Base-by-base conservation (phyloP, 1,140 invertebrate genomes). In the Drosophila arizonae region DNA sequence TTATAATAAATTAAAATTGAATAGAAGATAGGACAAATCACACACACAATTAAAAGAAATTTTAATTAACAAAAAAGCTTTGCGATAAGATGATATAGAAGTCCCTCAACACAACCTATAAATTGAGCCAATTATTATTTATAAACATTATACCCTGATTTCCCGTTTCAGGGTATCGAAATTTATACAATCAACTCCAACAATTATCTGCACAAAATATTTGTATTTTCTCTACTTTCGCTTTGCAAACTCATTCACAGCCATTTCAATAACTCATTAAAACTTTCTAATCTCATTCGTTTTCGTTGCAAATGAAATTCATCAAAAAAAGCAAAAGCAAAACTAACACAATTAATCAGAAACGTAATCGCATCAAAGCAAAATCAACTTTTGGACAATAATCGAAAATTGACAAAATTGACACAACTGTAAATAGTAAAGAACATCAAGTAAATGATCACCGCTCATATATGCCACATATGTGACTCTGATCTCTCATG, bases 201-300 rank as follows among this genome's bases (percentile, higher is more conserved):
- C 28, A 6, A 6, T 45, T 45, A 15, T 45, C 8, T 46, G 43
- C 43, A 9, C 43, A 8, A 33, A 13, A n/a, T n/a, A 36, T 8
- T 30, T 46, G n/a, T 17, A 8, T 8, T 8, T n/a, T 2, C 24
- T 15, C 39, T 10, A 39, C 9, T 50, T 58, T 48, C 9, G 15
- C 21, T 43, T n/a, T 43, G n/a, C 28, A 24, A 54, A 43, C 1
- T 8, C 21, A 33, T 36, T 54, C 39, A 66, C 63, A 63, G 39
- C 0, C 63, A 73, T 52, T 62, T 11, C 70, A 69, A 55, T 51
- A 58, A 69, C 68, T 70, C 72, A 85, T 80, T 17, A 54, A 74
- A 77, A 55, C n/a, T 39, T 71, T 85, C 60, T 55, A 64, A 77
- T 85, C 68, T 77, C 77, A 65, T 81, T 68, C 74, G 84, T 80